These are phyloP conservation scores for Drosophila virilis DNA, from an alignment of 1,140 invertebrate genomes.

Conservation along the genomic window DNA sequence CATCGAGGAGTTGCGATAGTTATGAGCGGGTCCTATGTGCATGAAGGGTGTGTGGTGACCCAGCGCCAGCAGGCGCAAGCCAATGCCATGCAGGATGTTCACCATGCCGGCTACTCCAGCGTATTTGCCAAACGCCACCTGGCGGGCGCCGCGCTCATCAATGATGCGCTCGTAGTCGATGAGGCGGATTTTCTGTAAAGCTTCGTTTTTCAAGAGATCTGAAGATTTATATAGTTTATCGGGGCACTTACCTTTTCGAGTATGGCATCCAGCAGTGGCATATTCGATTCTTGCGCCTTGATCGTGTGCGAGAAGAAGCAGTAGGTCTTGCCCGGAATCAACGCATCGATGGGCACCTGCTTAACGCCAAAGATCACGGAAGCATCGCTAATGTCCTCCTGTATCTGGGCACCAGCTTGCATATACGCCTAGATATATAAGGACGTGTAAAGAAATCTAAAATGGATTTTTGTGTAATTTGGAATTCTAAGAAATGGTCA, in stretches of 20 bases:
- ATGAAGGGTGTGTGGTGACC: conserved; percentile 99
- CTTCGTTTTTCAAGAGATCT: background rate
- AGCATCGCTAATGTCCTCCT: conserved; percentile 98
- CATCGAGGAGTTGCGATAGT: conserved; percentile 99
- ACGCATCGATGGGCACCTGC: conserved; percentile 96
- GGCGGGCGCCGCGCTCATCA: conserved; percentile 93
- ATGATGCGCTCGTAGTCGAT: conserved; percentile 99
- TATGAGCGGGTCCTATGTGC: conserved; percentile 99
- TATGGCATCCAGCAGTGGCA: conserved; percentile 98
- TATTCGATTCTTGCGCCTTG: conserved; percentile 99
- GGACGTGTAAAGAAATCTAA: background rate
- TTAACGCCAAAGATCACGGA: conserved; percentile 99
- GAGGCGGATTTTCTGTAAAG: conserved; percentile 93
- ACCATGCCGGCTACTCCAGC: conserved; percentile 99
- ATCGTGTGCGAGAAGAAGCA: conserved; percentile 99
- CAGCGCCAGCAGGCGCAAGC: conserved; percentile 95
- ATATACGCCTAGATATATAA: conserved; percentile 89
- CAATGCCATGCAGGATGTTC: conserved; percentile 98
- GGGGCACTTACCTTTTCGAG: conserved; percentile 90
- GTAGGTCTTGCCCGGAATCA: conserved; percentile 98
- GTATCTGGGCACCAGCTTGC: conserved; percentile 94
- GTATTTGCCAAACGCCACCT: conserved; percentile 99
- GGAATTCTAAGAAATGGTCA: background rate
- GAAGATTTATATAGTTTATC: too few relatives aligned
- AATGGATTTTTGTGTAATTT: background rate